Conservation (phyloP, 2,797 vertebrate genomes). For the Artibeus jamaicensis region DNA sequence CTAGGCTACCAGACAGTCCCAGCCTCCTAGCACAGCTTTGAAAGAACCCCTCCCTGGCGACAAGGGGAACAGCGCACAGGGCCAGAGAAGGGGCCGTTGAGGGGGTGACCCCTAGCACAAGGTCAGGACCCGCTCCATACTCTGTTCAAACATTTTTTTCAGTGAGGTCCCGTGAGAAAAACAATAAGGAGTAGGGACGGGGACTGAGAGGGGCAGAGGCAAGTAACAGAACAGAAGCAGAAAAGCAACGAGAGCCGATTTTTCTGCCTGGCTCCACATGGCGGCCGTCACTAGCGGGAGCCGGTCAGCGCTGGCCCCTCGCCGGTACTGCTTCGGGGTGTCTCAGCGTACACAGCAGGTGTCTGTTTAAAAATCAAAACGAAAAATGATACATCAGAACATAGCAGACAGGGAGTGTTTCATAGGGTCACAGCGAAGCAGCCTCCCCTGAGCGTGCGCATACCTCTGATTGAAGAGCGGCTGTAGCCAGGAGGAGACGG, state of each 20-base stretch:
- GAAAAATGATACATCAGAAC: neutral
- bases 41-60: no score
- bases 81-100: neutral
- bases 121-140: neutral
- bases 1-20: neutral
- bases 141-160: neutral
- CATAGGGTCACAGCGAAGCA: fast-evolving
- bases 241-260: neutral
- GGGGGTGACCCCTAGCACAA: neutral
- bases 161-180: neutral
- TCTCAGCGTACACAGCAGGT: neutral
- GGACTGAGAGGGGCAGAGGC: no score
- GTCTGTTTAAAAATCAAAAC: neutral
- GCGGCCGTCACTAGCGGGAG: neutral
- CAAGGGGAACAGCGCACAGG: fast-evolving
- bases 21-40: neutral
- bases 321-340: fast-evolving
- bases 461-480: neutral
- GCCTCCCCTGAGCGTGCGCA: neutral
- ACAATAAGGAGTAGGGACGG: neutral
- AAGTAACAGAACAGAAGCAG: neutral
- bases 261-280: fast-evolving
- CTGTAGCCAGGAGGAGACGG: fast-evolving
- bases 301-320: fast-evolving
- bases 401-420: neutral